A percentile compares a stretch with the other conserved stretches of the same genome.
These are phyloP conservation scores for Psittacula echo DNA, from an alignment of 2,797 vertebrate genomes.

Conservation along the genomic window DNA sequence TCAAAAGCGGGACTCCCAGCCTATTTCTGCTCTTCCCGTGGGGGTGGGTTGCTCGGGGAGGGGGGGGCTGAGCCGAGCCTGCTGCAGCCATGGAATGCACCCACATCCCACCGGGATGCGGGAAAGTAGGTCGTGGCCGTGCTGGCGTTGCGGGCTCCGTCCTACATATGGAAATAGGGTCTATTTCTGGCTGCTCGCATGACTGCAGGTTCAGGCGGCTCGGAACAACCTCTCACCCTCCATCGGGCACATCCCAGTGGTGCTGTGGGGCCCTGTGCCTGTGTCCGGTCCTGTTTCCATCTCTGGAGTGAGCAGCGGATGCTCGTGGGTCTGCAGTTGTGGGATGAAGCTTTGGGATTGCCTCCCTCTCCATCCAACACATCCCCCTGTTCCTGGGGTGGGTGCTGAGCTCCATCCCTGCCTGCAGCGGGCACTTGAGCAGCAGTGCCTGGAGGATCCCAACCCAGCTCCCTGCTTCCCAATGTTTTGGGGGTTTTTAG, in stretches of 20 bases:
- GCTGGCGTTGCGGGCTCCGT: background rate
- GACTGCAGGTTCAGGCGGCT: background rate
- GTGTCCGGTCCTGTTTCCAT: background rate
- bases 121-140: constrained; percentile 27
- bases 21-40: background rate
- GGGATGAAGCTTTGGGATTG: background rate
- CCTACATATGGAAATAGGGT: constrained; percentile 35
- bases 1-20: background rate
- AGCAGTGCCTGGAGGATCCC: background rate
- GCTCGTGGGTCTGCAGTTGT: background rate
- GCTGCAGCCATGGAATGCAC: fast-evolving
- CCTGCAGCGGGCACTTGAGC: fast-evolving
- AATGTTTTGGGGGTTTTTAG: background rate
- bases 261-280: fast-evolving
- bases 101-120: background rate
- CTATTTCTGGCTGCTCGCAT: background rate
- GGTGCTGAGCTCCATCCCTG: background rate
- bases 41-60: background rate
- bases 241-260: fast-evolving
- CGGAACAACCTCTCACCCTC: background rate
- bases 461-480: background rate
- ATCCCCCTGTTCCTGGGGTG: fast-evolving
- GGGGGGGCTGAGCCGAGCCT: background rate
- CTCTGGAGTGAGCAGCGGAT: background rate
- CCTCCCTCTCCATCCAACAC: background rate